A percentile compares a stretch with the other conserved stretches of the same genome.
These are phyloP conservation scores for Botia almorhae DNA, from an alignment of 2,797 vertebrate species.

Conservation along the genomic window DNA sequence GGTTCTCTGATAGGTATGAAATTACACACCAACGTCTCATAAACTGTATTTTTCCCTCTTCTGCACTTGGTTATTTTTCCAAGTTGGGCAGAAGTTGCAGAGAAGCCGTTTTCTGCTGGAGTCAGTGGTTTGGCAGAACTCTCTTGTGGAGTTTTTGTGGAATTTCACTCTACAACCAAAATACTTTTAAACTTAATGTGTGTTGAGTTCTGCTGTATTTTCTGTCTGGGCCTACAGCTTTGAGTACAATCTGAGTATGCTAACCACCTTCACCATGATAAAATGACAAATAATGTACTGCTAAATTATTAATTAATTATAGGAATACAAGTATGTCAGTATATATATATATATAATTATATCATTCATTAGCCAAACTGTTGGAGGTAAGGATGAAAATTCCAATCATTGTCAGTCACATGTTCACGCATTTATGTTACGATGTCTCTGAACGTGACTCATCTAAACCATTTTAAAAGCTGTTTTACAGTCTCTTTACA, in stretches of 20 bases:
- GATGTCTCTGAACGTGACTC: background rate
- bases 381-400: too few species aligned
- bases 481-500: background rate
- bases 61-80: background rate
- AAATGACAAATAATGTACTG: too few species aligned
- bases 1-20: conserved; percentile 9
- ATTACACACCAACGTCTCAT: conserved; percentile 10
- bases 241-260: background rate
- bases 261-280: background rate
- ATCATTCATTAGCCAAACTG: too few species aligned
- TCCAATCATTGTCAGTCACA: too few species aligned
- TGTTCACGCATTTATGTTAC: background rate
- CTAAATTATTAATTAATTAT: too few species aligned
- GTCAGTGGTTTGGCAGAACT: conserved; percentile 38
- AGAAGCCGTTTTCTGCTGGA: conserved; percentile 3
- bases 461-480: background rate
- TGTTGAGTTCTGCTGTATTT: conserved; percentile 2
- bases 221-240: background rate
- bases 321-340: too few species aligned
- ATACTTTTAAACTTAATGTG: background rate
- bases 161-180: background rate
- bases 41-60: conserved; percentile 22
- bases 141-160: background rate
- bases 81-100: background rate
- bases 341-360: too few species aligned